phyloP scores from a whole-genome alignment of 2,888 invertebrate genomes.

The Netelia melanura region DNA sequence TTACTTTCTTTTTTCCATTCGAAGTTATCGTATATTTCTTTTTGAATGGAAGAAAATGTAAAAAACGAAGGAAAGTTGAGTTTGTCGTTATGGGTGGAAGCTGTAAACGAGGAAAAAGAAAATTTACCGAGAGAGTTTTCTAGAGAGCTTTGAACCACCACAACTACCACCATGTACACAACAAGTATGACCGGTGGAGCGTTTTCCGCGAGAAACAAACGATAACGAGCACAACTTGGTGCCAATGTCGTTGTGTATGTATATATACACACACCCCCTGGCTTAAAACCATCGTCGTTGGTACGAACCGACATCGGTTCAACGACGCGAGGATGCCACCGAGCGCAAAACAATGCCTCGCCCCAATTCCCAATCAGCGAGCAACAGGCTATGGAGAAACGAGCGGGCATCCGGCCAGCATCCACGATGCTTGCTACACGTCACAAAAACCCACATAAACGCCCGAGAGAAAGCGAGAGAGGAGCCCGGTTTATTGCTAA shows the following conservation, averaged over 20 bases:
- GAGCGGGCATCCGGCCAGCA: constrained; percentile 52
- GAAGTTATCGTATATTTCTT: not conserved
- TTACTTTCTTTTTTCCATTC: not conserved
- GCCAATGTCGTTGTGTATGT: too few relatives aligned
- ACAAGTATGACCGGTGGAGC: constrained; percentile 43
- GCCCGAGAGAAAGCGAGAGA: not conserved
- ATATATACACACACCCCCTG: not conserved
- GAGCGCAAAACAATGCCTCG: constrained; percentile 73
- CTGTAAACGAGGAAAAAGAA: not conserved
- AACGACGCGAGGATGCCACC: constrained; percentile 66
- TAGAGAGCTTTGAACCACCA: constrained; percentile 14
- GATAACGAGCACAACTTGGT: constrained; percentile 46
- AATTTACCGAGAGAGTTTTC: constrained; percentile 5
- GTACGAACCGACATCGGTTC: constrained; percentile 45
- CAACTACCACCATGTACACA: not conserved
- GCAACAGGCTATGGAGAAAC: constrained; percentile 70
- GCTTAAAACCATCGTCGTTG: not conserved
- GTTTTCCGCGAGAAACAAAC: constrained; percentile 53
- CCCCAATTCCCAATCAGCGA: constrained; percentile 75
- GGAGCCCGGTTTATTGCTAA: constrained; percentile 26
- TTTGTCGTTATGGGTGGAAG: constrained; percentile 10
- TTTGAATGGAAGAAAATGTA: not conserved
- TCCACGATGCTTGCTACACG: constrained; percentile 12
- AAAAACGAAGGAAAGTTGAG: constrained; percentile 14
- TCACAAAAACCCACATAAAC: not conserved